A percentile compares a stretch with the other conserved stretches of the same genome.
Conservation (phyloP, 2,888 invertebrate genomes). For the Allygus modestus region DNA sequence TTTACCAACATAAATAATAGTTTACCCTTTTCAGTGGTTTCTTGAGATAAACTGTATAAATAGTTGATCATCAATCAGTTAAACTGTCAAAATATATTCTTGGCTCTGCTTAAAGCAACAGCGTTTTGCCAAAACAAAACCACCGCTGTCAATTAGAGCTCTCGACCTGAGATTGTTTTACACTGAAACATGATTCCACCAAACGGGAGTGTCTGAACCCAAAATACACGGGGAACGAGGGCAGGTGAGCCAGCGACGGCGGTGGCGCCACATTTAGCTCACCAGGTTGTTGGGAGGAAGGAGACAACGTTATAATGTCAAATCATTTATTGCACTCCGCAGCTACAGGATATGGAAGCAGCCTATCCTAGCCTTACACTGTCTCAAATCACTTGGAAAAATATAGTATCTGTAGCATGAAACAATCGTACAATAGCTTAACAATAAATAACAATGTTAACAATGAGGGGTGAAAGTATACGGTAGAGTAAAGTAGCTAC, state of each 20-base stretch:
- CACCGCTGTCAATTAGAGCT: conserved; percentile 4
- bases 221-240: conserved; percentile 41
- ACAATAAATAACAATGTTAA: conserved; percentile 57
- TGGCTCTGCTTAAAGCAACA: neutral
- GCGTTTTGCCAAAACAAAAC: neutral
- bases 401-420: conserved; percentile 44
- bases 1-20: neutral
- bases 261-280: conserved; percentile 21
- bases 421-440: conserved; percentile 57
- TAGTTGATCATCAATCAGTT: neutral
- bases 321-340: conserved; percentile 56
- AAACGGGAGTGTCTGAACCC: conserved; percentile 11
- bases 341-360: conserved; percentile 38
- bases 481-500: conserved; percentile 45
- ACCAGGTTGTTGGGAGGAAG: conserved; percentile 41
- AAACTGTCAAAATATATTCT: neutral
- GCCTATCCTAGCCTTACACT: conserved; percentile 53
- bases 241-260: conserved; percentile 31
- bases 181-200: conserved; percentile 35
- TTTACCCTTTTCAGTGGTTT: neutral
- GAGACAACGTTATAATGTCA: conserved; percentile 54
- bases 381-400: conserved; percentile 58
- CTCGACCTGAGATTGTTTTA: neutral
- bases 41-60: neutral
- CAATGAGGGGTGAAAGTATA: conserved; percentile 33